Evolutionary conservation across 1,140 invertebrate species (phyloP), one percentile per base, ranked within the genome.

Genomic region (Pseudomyrmex concolor): DNA sequence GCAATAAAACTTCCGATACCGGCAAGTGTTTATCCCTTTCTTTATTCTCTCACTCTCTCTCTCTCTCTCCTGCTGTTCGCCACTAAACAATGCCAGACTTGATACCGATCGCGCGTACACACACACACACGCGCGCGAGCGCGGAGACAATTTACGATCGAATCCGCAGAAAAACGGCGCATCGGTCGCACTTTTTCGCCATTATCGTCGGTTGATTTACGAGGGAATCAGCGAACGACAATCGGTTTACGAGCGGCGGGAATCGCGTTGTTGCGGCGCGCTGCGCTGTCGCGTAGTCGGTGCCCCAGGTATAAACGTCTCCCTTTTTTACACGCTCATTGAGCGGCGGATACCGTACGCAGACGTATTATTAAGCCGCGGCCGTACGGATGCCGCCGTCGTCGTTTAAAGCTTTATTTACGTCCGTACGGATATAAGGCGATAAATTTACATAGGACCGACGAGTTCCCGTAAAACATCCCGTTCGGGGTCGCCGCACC

Each of bases 371-470:
- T 84, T 84, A 84, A 55, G 19, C 17, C 15, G 22, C 48, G 71
- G 54, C 12, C 51, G 34, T n/a, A 62, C 43, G 51, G 19, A 59
- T 54, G 48, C 50, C 59, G 48, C 50, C 17, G 45, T 22, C 45
- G 55, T 50, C 54, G n/a, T 63, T 84, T 84, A 66, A 84, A 64
- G 22, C 45, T 84, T 85, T 83, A 66, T 83, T 83, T 85, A 85
- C 55, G 70, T 66, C 62, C 54, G 43, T 60, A 7, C n/a, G 57
- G 34, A 34, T 34, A 34, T 55, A 84, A 64, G 25, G 50, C 62
- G 54, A 84, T 85, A 84, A 84, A 85, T 85, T 85, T 74, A 54
- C 63, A 60, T 74, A 83, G 80, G 68, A 54, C 84, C 62, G 48
- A 68, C 57, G 80, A 85, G 70, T 84, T 84, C 70, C 84, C 66